Conservation (phyloP, 2,113 vertebrate species). For the Erpornis zantholeuca region DNA sequence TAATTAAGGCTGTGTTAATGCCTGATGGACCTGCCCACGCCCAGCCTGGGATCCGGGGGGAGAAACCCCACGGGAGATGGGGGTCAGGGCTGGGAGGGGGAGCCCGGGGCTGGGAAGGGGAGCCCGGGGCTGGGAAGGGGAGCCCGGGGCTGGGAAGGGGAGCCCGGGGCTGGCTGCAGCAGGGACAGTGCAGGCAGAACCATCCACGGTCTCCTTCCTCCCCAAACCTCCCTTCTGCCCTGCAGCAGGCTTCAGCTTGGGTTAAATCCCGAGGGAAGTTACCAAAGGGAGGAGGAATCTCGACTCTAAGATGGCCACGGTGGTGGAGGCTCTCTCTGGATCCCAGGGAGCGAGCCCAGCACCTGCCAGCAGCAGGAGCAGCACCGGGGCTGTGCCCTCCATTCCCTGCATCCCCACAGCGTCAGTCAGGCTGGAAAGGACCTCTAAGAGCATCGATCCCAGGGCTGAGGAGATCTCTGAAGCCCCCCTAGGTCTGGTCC, state of each 20-base stretch:
- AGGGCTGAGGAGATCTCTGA: background rate
- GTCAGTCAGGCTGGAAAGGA: background rate
- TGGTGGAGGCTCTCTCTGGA: fast-evolving
- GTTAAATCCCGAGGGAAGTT: too few species aligned
- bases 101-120: background rate
- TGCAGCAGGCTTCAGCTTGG: background rate
- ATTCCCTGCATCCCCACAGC: fast-evolving
- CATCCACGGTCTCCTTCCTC: too few species aligned
- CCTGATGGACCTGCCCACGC: background rate
- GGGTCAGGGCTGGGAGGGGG: background rate
- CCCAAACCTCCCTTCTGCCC: too few species aligned
- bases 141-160: background rate
- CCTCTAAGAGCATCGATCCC: fast-evolving
- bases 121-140: background rate
- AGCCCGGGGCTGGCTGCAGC: background rate
- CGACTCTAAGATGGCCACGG: fast-evolving
- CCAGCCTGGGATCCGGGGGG: fast-evolving
- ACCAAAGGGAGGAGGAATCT: background rate
- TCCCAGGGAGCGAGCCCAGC: too few species aligned
- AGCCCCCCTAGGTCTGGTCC: background rate
- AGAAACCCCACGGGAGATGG: fast-evolving
- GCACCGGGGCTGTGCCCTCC: fast-evolving
- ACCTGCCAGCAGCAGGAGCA: fast-evolving
- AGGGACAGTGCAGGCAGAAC: background rate
- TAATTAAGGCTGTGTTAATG: too few species aligned